Base-by-base conservation (phyloP, 2,888 invertebrate species). In the Nasonovia ribisnigri region DNA sequence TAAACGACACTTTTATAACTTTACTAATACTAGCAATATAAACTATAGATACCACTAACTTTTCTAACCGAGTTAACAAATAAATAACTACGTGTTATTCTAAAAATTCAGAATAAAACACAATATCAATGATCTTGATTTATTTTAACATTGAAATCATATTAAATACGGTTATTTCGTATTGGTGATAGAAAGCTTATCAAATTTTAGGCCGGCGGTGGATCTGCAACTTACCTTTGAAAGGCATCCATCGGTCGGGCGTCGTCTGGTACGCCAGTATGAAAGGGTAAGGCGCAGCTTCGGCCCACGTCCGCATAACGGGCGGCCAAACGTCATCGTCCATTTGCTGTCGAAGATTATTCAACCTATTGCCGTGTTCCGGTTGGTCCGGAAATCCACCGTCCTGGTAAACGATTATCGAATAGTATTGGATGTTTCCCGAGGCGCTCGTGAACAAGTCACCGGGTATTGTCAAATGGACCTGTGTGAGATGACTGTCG, bases 191-290 rank as follows among this genome's bases (percentile, higher is more conserved):
- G n/a, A n/a, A n/a, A n/a, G n/a, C n/a, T n/a, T n/a, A n/a, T n/a
- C n/a, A n/a, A n/a, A n/a, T n/a, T n/a, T n/a, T n/a, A n/a, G n/a
- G n/a, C n/a, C n/a, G n/a, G n/a, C n/a, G n/a, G n/a, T n/a, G n/a
- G n/a, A n/a, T n/a, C n/a, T n/a, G n/a, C n/a, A n/a, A n/a, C n/a
- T n/a, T n/a, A n/a, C 92, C 57, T 67, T 46, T 92, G 36, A 92
- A 92, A 3, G 92, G 92, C 92, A 92, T 92, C 92, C 92, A 92
- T 16, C 36, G n/a, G 42, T 92, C 87, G 8, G 92, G 87, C 11
- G 92, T 92, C 0, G 92, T 92, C n/a, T 92, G 92, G 5, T 92
- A 92, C 3, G 92, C 88, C 48, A 92, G 42, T 92, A 92, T 92
- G 42, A 92, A 92, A 26, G 92, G 92, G 43, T 92, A 92, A 46